Evolutionary conservation across 2,888 invertebrate genomes (phyloP), one percentile per base, ranked within the genome.

Genomic region (Phengaris alcon): DNA sequence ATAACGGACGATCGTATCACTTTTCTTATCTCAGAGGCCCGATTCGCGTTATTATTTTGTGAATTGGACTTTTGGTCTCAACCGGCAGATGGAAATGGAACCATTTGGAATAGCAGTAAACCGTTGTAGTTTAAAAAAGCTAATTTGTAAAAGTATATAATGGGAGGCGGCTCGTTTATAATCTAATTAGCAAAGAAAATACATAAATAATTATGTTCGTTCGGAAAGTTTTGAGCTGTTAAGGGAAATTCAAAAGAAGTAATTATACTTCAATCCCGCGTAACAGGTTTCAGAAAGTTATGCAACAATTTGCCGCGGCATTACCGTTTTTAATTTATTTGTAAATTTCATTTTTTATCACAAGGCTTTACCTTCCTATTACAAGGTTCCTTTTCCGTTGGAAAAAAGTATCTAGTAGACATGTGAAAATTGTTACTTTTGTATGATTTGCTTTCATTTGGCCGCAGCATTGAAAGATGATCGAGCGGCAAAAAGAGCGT

Each of bases 241-340:
- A 35, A 64, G 35, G 35, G 64, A 64, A 64, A 64, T 64, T 64
- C 64, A 64, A 22, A 64, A 12, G 64, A 64, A 64, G 64, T 64
- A 64, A 64, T 64, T 64, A 64, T 64, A 64, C 64, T 64, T 64
- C 64, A 64, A 64, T 64, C 64, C 64, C 64, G 35, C 35, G 64
- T 64, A 64, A 64, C 35, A 64, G 12, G 64, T 64, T 64, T 64
- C 64, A 6, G 64, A 64, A 64, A 64, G 64, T 64, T 44, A 35
- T 64, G 44, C 44, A 64, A 35, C 64, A 64, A 64, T 35, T 64
- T 35, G 12, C 35, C 35, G 35, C 64, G 64, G 35, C 9, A 52
- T 10, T 52, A 52, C 52, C 12, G 64, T 64, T 64, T 64, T 64
- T 64, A 64, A 64, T 64, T 64, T 64, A 35, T 64, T 35, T 64